Conservation (phyloP, 2,888 invertebrate genomes). For the Lottia scabra region DNA sequence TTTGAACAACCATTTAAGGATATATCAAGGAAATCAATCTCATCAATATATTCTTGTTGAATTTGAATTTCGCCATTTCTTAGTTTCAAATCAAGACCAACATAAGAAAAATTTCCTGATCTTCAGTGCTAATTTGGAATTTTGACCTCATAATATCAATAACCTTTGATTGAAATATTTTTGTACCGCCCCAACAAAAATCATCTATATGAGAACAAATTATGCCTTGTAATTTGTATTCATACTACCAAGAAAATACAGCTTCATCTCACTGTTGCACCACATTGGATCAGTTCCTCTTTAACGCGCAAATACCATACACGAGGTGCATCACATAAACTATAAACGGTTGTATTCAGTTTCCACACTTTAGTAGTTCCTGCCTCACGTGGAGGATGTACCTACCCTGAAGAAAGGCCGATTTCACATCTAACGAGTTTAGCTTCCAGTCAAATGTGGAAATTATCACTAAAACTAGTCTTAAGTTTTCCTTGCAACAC, state of each 20-base stretch:
- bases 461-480: background rate
- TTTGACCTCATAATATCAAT: conserved; percentile 11
- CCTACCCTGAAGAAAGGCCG: conserved; percentile 10
- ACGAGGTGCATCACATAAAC: conserved; percentile 18
- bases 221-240: conserved; percentile 1
- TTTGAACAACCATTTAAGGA: too few species aligned
- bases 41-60: too few species aligned
- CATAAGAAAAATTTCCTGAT: conserved; percentile 10
- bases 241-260: conserved; percentile 8
- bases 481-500: background rate
- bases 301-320: conserved; percentile 10
- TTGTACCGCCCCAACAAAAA: conserved; percentile 14
- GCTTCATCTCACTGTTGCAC: conserved; percentile 10
- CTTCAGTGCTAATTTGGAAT: conserved; percentile 14
- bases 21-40: too few species aligned
- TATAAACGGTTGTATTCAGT: conserved; percentile 16
- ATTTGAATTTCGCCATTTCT: too few species aligned
- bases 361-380: conserved; percentile 5
- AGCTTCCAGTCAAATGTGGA: background rate
- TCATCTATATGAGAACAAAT: conserved; percentile 22
- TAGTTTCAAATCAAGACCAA: conserved; percentile 9
- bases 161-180: conserved; percentile 2
- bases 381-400: conserved; percentile 12
- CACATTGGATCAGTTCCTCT: background rate
- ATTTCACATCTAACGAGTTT: background rate